Percentiles rank a stretch among this genome's conserved stretches.
These are phyloP conservation scores for Brachyptera risi DNA, from an alignment of 2,888 invertebrate genomes.

Conservation along the genomic window DNA sequence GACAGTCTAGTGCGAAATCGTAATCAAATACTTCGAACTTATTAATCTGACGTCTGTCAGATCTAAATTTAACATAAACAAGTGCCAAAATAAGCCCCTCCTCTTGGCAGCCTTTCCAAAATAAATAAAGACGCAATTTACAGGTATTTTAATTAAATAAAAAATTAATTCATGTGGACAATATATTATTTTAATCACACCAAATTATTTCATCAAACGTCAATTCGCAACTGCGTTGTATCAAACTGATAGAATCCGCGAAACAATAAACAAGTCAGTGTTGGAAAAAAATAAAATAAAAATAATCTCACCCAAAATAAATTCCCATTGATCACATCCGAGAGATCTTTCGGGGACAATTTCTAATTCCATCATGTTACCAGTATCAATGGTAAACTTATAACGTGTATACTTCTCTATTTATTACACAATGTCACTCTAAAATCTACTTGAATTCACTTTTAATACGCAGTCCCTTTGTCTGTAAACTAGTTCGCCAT, in stretches of 20 bases:
- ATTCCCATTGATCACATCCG: constrained; percentile 97
- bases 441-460: constrained; percentile 21
- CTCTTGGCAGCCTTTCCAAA: too few species aligned
- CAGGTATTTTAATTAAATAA: not conserved
- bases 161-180: not conserved
- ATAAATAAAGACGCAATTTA: too few species aligned
- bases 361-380: constrained; percentile 89
- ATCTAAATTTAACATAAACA: too few species aligned
- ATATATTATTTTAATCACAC: not conserved
- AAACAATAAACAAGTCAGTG: constrained; percentile 50
- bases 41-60: too few species aligned
- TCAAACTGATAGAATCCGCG: constrained; percentile 32
- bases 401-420: constrained; percentile 33
- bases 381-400: constrained; percentile 37
- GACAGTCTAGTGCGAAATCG: too few species aligned
- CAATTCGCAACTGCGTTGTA: not conserved
- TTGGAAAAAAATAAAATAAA: constrained; percentile 42
- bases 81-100: too few species aligned
- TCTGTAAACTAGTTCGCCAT: constrained; percentile 42
- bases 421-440: constrained; percentile 30
- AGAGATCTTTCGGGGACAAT: constrained; percentile 92
- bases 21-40: too few species aligned
- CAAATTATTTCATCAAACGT: not conserved
- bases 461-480: constrained; percentile 44
- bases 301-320: constrained; percentile 79